Evolutionary conservation across 1,140 invertebrate genomes (phyloP).

Genomic region (Drosophila yakuba): DNA sequence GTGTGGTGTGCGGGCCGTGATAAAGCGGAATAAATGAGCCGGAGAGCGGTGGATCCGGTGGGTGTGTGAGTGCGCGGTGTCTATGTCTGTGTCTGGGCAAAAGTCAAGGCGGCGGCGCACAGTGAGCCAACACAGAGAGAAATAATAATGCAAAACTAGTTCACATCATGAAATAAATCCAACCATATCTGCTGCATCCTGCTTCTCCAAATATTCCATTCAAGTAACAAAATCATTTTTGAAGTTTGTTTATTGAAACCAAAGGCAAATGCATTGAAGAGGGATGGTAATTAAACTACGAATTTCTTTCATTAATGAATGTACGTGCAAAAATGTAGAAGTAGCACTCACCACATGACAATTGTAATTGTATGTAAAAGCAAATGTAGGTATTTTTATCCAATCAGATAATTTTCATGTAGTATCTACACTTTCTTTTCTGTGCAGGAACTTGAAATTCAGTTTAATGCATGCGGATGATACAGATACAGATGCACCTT

Average conservation of each 20-base stretch:
- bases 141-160: background rate
- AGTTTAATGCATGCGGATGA: constrained; percentile 42
- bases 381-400: background rate
- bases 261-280: too few relatives aligned
- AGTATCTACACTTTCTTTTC: background rate
- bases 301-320: background rate
- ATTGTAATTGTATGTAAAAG: too few relatives aligned
- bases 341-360: background rate
- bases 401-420: too few relatives aligned
- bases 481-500: constrained; percentile 47
- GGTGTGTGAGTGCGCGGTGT: constrained; percentile 7
- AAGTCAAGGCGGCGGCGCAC: constrained; percentile 43
- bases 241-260: too few relatives aligned
- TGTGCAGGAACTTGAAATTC: constrained; percentile 43
- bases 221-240: too few relatives aligned
- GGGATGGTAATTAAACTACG: too few relatives aligned
- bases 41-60: constrained; percentile 15
- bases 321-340: background rate
- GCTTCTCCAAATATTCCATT: too few relatives aligned
- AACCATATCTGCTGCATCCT: too few relatives aligned
- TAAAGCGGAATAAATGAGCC: constrained; percentile 40
- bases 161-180: background rate
- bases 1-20: constrained; percentile 12
- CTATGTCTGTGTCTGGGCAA: constrained; percentile 35
- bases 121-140: constrained; percentile 6